Evolutionary conservation across 35 echinoderm and acorn worm genomes (phyloP).

Genomic region (Apostichopus californicus): DNA sequence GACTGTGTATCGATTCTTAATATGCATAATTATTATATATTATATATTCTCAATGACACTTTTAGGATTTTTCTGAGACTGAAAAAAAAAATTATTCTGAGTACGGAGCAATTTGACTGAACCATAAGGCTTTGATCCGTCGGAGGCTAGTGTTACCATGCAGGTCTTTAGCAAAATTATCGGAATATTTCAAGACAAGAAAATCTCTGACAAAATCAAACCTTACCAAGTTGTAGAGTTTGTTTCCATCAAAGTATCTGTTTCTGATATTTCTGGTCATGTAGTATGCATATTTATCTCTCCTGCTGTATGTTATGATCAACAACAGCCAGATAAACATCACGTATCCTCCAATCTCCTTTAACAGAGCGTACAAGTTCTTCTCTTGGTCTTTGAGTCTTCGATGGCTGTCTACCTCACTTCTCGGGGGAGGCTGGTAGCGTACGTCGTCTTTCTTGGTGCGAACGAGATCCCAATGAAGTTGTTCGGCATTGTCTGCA

Average conservation of each 20-base stretch:
- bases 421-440: slow-evolving; percentile 69
- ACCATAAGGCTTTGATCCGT: too few relatives aligned
- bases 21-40: too few relatives aligned
- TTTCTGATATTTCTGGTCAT: slow-evolving; percentile 74
- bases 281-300: slow-evolving; percentile 77
- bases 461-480: slow-evolving; percentile 53
- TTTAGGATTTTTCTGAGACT: too few relatives aligned
- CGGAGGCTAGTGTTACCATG: too few relatives aligned
- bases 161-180: too few relatives aligned
- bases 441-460: slow-evolving; percentile 34
- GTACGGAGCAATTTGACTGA: too few relatives aligned
- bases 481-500: slow-evolving; percentile 67
- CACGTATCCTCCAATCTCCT: slow-evolving; percentile 70
- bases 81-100: too few relatives aligned
- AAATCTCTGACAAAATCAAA: neutral
- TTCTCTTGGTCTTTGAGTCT: slow-evolving; percentile 59
- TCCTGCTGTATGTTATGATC: slow-evolving; percentile 74
- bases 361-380: slow-evolving; percentile 78
- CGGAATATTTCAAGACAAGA: too few relatives aligned
- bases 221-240: slow-evolving; percentile 45
- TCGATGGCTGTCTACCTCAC: slow-evolving; percentile 37
- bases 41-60: too few relatives aligned
- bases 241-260: slow-evolving; percentile 76
- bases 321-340: slow-evolving; percentile 84
- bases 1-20: too few relatives aligned